Base-by-base conservation (phyloP, 2,888 invertebrate species). In the Hypselothyrea guttata region DNA sequence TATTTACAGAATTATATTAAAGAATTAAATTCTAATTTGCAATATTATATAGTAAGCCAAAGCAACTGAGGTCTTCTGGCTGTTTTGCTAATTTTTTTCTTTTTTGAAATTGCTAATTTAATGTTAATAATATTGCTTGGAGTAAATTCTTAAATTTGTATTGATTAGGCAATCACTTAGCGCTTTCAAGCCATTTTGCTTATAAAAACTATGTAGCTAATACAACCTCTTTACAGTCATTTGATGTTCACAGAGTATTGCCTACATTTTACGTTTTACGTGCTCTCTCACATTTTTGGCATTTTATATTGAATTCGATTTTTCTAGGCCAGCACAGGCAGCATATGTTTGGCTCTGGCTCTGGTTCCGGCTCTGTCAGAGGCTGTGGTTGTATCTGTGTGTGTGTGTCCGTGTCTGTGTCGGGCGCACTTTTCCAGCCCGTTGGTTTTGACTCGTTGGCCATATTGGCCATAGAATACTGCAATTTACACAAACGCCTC, bases 381-480 rank as follows among this genome's bases (percentile, higher is more conserved):
- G 34, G 48, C 13, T 31, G 12, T 31, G 33, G n/a, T n/a, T 35
- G 9, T 46, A 18, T 42, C 5, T 60, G 9, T 34, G 15, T 31
- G 13, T 40, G 13, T 52, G 49, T 60, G 44, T 59, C 7, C 59
- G 91, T 0, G 85, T 47, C 93, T 93, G 0, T 94, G 94, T 62
- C 90, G 92, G n/a, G 92, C 94, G 13, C 95, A 95, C 87, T 93
- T 95, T 84, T 94, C 94, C 88, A 93, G 94, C 78, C 94, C 95
- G 0, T 94, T 94, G 86, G 93, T 95, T 92, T 94, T 95, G 94
- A 7, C 11, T 95, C 87, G 92, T 95, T 88, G 96, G 48, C 40
- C 49, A 96, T 97, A 0, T 94, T 96, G 2, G 95, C 95, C 0
- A 95, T 97, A 2, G 97, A 97, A 89, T 94, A 95, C 88, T 96